phyloP scores from a whole-genome alignment of 2,113 vertebrate genomes.

The Coturnix japonica region DNA sequence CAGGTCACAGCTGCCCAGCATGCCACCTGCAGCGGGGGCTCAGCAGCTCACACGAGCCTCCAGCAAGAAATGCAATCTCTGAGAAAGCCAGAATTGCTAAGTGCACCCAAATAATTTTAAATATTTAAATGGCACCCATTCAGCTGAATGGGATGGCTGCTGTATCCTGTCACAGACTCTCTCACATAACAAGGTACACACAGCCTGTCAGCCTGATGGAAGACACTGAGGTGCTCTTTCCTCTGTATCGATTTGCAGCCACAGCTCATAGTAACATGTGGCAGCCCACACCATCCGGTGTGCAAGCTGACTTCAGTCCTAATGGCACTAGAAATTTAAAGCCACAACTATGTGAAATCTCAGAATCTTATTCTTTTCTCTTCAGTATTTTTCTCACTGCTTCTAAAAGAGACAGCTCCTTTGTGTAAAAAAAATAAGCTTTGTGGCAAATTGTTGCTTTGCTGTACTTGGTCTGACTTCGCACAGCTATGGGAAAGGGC shows the following conservation, averaged over 20 bases:
- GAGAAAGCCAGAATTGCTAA: background rate
- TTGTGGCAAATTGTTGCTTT: background rate
- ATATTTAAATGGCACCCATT: background rate
- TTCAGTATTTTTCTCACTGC: background rate
- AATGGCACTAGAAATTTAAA: background rate
- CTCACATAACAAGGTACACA: background rate
- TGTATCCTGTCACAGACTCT: background rate
- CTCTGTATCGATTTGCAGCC: background rate
- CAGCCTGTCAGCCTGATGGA: background rate
- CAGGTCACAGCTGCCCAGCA: background rate
- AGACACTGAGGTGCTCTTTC: background rate
- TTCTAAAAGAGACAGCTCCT: background rate
- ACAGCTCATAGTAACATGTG: background rate
- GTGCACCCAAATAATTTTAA: background rate
- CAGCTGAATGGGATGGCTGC: background rate
- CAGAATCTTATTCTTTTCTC: background rate
- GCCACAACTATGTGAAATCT: background rate
- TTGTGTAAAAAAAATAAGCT: background rate
- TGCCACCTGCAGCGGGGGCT: background rate
- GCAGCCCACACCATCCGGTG: background rate
- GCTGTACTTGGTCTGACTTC: background rate
- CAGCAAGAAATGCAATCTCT: background rate
- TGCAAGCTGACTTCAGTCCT: background rate
- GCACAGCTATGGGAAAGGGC: background rate
- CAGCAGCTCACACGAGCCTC: background rate